phyloP scores from a whole-genome alignment of 2,113 vertebrate species.

The Talpa occidentalis region DNA sequence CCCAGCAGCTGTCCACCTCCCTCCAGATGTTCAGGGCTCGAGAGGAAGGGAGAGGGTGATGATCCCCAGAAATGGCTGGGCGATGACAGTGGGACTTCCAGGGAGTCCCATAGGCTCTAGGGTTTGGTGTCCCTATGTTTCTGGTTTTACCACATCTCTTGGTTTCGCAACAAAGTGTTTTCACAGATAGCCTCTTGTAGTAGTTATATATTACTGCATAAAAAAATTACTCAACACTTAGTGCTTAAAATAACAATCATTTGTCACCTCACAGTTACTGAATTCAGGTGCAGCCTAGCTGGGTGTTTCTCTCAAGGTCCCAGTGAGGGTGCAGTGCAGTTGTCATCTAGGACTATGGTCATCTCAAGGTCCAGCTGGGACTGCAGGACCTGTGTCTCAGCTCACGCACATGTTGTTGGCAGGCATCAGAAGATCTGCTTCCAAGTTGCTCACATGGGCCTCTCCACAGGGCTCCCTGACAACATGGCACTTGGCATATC shows the following conservation, averaged over 20 bases:
- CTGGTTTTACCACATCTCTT: constrained; percentile 42
- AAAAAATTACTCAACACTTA: not conserved
- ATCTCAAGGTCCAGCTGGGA: not conserved
- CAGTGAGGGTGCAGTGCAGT: not conserved
- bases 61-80: not conserved
- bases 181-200: not conserved
- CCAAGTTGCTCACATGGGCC: not conserved
- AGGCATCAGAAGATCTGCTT: not conserved
- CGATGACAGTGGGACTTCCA: not conserved
- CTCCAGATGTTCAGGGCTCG: not conserved
- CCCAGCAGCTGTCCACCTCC: not conserved
- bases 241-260: constrained; percentile 19
- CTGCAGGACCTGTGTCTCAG: not conserved
- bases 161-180: constrained; percentile 27
- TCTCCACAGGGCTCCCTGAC: not conserved
- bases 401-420: not conserved
- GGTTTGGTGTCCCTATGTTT: constrained; percentile 7
- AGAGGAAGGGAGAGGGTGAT: not conserved
- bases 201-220: not conserved
- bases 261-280: not conserved
- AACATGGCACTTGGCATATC: not conserved
- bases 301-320: not conserved
- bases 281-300: not conserved
- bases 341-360: not conserved
- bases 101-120: not conserved